A percentile compares a stretch with the other conserved stretches of the same genome.
Evolutionary conservation across 2,797 vertebrate species (phyloP).

Genomic region (Apogon talboti): DNA sequence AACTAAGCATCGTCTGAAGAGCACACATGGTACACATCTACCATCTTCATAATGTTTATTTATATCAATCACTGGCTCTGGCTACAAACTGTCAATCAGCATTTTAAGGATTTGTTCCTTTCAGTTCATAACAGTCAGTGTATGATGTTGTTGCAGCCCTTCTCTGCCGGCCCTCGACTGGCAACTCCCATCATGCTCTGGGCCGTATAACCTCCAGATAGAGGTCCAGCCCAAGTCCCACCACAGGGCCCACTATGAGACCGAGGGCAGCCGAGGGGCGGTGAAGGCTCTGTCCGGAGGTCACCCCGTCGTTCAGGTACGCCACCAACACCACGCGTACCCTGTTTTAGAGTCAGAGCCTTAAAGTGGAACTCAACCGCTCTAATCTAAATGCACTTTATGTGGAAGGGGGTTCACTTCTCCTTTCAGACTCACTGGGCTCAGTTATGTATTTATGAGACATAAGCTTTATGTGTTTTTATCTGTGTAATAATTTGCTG

Average conservation of each 20-base stretch:
- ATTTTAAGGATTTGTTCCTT: not conserved
- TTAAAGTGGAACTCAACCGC: not conserved
- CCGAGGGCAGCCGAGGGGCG: constrained; percentile 95
- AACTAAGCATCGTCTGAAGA: not conserved
- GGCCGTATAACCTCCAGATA: constrained; percentile 94
- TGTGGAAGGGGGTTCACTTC: too few species aligned
- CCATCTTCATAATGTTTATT: not conserved
- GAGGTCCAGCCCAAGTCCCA: constrained; percentile 98
- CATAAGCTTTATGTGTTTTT: constrained; percentile 24
- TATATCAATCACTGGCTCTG: not conserved
- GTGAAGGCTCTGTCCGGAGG: constrained; percentile 96
- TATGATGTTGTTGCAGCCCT: constrained; percentile 83
- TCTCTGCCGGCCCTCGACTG: constrained; percentile 97
- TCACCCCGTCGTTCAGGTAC: constrained; percentile 96
- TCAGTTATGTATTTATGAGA: constrained; percentile 3
- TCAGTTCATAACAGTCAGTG: constrained; percentile 12
- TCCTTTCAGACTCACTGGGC: not conserved
- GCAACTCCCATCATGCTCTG: constrained; percentile 96
- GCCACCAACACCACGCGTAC: constrained; percentile 9
- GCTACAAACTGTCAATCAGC: not conserved
- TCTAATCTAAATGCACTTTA: too few species aligned
- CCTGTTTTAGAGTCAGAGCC: not conserved
- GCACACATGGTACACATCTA: constrained; percentile 1
- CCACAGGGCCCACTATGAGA: constrained; percentile 98
- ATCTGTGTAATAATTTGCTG: constrained; percentile 27